Conservation (phyloP, 2,888 invertebrate species). For the Troides helena region DNA sequence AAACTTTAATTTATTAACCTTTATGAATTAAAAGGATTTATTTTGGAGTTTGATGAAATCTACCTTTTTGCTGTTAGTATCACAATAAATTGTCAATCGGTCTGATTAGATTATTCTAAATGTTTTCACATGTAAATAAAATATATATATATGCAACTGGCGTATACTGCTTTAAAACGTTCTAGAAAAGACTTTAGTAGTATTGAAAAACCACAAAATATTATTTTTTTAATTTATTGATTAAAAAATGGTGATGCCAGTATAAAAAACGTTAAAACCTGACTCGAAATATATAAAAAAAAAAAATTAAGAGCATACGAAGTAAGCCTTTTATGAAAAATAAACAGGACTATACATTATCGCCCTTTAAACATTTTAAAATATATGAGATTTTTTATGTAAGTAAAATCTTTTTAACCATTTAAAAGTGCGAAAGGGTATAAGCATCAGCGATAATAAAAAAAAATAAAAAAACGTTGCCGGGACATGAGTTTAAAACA, state of each 20-base stretch:
- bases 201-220: too few species aligned
- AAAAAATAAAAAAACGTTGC: not conserved
- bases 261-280: too few species aligned
- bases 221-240: too few species aligned
- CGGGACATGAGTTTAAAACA: constrained; percentile 17
- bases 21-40: not conserved
- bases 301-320: too few species aligned
- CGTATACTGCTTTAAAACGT: too few species aligned
- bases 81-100: not conserved
- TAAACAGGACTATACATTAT: not conserved
- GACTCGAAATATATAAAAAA: too few species aligned
- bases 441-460: not conserved
- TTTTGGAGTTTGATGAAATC: not conserved
- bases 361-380: not conserved
- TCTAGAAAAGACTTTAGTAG: too few species aligned
- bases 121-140: too few species aligned
- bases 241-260: too few species aligned
- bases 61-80: not conserved
- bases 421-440: not conserved
- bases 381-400: not conserved
- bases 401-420: not conserved
- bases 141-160: too few species aligned
- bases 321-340: too few species aligned
- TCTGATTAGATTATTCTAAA: not conserved
- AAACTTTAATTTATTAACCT: constrained; percentile 16